These are phyloP conservation scores for Carlito syrichta DNA, from an alignment of 2,113 vertebrate species.

Conservation along the genomic window DNA sequence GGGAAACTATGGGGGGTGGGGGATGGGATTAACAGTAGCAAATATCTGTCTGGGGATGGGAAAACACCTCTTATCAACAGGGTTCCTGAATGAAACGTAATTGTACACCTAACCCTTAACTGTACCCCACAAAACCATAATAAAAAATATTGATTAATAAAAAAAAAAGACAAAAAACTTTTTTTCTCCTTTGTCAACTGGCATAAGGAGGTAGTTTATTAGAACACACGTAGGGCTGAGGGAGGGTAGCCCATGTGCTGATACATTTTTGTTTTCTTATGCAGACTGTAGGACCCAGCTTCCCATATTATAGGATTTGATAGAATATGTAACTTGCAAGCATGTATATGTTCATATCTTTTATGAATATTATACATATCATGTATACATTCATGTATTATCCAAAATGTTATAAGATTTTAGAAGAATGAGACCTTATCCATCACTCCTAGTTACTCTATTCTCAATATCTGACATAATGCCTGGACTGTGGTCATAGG, in stretches of 20 bases:
- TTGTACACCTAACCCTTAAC: too few relatives aligned
- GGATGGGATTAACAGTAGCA: too few relatives aligned
- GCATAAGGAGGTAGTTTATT: background rate
- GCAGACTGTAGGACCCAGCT: background rate
- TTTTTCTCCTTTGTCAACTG: background rate
- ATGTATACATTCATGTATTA: background rate
- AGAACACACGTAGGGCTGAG: background rate
- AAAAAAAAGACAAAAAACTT: too few relatives aligned
- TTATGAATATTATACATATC: background rate
- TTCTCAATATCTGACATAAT: background rate
- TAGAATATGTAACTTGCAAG: background rate
- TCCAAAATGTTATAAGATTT: background rate
- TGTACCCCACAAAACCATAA: too few relatives aligned
- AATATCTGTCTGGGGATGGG: too few relatives aligned
- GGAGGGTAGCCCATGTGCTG: too few relatives aligned
- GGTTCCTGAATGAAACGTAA: too few relatives aligned
- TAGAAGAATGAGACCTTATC: background rate
- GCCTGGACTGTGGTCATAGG: background rate
- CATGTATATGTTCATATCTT: background rate
- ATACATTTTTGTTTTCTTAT: background rate
- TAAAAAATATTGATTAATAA: too few relatives aligned
- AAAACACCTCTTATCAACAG: too few relatives aligned
- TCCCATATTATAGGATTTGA: background rate
- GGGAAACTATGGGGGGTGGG: too few relatives aligned
- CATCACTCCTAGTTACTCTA: background rate